Percentiles rank a stretch among this genome's conserved stretches.
Conservation (phyloP, 1,140 invertebrate genomes). For the Heliothis virescens region DNA sequence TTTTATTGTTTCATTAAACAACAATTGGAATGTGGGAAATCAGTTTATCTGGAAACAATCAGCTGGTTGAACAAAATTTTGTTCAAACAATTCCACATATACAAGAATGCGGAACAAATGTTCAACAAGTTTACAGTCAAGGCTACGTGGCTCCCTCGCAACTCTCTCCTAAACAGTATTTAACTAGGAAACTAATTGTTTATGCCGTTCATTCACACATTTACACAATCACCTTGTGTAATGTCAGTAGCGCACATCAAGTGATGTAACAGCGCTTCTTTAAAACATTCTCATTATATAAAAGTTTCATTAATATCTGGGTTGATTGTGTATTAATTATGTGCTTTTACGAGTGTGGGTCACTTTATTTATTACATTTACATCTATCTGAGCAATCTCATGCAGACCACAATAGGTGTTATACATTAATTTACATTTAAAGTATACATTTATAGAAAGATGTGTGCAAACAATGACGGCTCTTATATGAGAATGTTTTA, state of each 20-base stretch:
- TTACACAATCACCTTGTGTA: slow-evolving; percentile 47
- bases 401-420: too few relatives aligned
- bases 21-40: too few relatives aligned
- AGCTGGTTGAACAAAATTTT: too few relatives aligned
- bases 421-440: too few relatives aligned
- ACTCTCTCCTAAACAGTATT: background rate
- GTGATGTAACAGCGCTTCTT: slow-evolving; percentile 27
- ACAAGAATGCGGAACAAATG: background rate
- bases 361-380: background rate
- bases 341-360: background rate
- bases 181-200: slow-evolving; percentile 20
- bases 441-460: too few relatives aligned
- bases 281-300: slow-evolving; percentile 44
- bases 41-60: too few relatives aligned
- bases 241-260: slow-evolving; percentile 40
- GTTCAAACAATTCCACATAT: background rate
- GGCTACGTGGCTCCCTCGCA: background rate
- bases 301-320: slow-evolving; percentile 5
- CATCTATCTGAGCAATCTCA: background rate
- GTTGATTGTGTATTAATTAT: slow-evolving; percentile 11
- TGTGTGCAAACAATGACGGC: too few relatives aligned
- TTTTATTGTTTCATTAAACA: too few relatives aligned
- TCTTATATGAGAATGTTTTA: too few relatives aligned
- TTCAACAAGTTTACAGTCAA: slow-evolving; percentile 11
- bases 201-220: slow-evolving; percentile 33